phyloP scores from a whole-genome alignment of 2,113 vertebrate genomes.

The Myrmecobius fasciatus region DNA sequence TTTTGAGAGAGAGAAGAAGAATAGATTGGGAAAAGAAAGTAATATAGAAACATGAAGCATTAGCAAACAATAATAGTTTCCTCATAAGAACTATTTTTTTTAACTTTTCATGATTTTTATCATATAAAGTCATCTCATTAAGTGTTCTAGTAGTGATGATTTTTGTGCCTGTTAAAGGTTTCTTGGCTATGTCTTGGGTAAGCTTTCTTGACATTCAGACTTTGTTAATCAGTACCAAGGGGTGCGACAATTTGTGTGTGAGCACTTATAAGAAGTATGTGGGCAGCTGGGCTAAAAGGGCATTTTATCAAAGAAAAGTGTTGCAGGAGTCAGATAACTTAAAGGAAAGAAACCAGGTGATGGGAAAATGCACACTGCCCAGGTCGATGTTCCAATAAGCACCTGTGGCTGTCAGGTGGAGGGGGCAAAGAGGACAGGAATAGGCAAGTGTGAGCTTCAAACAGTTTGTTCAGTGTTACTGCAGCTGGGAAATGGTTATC shows the following conservation, averaged over 20 bases:
- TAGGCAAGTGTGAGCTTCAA: background rate
- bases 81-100: background rate
- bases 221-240: background rate
- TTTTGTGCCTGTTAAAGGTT: background rate
- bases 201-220: background rate
- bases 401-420: background rate
- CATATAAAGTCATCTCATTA: background rate
- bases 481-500: background rate
- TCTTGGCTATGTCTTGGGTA: background rate
- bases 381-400: background rate
- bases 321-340: background rate
- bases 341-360: background rate
- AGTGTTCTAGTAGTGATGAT: background rate
- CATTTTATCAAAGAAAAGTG: background rate
- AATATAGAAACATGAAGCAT: background rate
- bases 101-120: background rate
- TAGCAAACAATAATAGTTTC: background rate
- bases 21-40: background rate
- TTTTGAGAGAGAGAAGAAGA: background rate
- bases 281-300: background rate
- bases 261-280: background rate
- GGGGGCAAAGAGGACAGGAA: background rate
- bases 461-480: background rate
- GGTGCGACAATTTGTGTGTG: background rate
- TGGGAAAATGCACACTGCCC: background rate